phyloP scores from a whole-genome alignment of 92 coral and sea anemone species.

The Epizoanthus ramosus region DNA sequence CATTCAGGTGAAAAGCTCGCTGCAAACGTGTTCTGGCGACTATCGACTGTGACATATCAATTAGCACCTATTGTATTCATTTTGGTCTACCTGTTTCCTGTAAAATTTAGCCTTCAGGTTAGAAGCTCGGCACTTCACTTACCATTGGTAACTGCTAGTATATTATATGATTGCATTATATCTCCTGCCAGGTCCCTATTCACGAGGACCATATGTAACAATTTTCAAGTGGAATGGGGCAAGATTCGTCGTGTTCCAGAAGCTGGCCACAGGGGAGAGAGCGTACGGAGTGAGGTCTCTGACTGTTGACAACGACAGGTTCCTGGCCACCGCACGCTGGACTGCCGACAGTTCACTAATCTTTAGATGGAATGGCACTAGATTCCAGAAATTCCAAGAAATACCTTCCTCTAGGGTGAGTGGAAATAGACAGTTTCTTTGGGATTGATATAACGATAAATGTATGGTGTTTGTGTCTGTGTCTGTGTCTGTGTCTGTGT shows the following conservation, averaged over 20 bases:
- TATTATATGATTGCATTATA: not conserved
- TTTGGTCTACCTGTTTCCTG: no score
- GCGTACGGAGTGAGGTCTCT: conserved; percentile 82
- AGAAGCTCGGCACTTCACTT: no score
- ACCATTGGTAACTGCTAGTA: no score
- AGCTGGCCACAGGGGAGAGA: conserved; percentile 71
- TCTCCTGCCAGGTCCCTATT: conserved; percentile 67
- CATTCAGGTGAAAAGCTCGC: no score
- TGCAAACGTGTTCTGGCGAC: no score
- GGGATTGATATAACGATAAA: not conserved
- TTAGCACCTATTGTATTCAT: no score
- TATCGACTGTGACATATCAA: no score
- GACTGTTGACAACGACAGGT: conserved; percentile 63
- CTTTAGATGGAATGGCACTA: conserved; percentile 89
- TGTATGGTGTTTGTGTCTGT: not conserved
- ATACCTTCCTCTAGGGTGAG: conserved; percentile 82
- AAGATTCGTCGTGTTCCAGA: conserved; percentile 64
- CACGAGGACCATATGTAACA: conserved; percentile 75
- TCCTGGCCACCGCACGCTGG: conserved; percentile 88
- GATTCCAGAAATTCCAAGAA: conserved; percentile 76
- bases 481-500: no score
- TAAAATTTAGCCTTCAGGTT: no score
- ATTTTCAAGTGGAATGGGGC: conserved; percentile 90
- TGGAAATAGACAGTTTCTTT: not conserved
- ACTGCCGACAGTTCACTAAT: conserved; percentile 69